Percentiles rank a stretch among this genome's conserved stretches.
Conservation (phyloP, 2,113 vertebrate species). For the Nanorana parkeri region DNA sequence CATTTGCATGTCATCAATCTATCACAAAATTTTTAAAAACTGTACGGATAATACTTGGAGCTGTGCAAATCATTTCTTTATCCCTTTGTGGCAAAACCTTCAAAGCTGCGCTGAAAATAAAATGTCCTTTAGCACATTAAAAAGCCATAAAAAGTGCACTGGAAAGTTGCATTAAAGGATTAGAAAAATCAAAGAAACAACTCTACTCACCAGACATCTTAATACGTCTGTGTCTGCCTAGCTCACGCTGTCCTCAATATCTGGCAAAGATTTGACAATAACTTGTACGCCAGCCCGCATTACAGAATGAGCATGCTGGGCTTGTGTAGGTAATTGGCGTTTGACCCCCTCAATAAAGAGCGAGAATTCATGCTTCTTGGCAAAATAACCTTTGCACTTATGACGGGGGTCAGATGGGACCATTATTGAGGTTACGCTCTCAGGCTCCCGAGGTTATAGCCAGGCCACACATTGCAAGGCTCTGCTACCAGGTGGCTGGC, state of each 20-base stretch:
- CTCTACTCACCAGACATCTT: background rate
- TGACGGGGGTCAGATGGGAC: conserved; percentile 11
- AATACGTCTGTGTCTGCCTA: no score
- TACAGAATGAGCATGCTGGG: background rate
- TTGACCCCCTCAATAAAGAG: conserved; percentile 23
- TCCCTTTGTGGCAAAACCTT: no score
- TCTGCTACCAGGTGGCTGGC: conserved; percentile 37
- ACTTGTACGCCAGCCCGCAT: background rate
- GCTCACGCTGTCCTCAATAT: no score
- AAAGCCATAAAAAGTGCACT: background rate
- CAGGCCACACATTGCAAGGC: conserved; percentile 20
- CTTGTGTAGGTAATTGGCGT: conserved; percentile 8
- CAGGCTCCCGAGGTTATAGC: conserved; percentile 36
- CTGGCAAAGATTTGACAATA: no score
- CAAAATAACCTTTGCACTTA: conserved; percentile 39
- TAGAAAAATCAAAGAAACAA: background rate
- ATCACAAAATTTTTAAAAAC: no score
- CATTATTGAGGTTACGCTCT: conserved; percentile 26
- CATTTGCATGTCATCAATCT: no score
- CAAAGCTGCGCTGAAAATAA: no score
- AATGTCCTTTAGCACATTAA: no score
- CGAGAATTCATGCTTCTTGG: conserved; percentile 27
- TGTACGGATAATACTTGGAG: no score
- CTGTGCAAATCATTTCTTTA: no score
- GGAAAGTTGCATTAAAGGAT: no score